These are phyloP conservation scores for Microctenopoma steveboyesi DNA, from an alignment of 2,797 vertebrate species.

Conservation along the genomic window DNA sequence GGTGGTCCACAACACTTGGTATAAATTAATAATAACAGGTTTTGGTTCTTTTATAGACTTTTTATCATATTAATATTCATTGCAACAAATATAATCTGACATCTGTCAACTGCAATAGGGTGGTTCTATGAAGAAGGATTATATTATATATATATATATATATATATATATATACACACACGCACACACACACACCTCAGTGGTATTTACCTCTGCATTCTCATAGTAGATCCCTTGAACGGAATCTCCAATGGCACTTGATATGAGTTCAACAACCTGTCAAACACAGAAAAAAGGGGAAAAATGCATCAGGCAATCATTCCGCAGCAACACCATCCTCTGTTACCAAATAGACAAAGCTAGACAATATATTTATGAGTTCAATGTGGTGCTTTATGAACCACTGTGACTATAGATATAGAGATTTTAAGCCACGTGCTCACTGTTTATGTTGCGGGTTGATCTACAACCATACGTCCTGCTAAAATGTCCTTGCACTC, in stretches of 20 bases:
- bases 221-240: conserved; percentile 96
- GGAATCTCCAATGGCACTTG: conserved; percentile 95
- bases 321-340: not conserved
- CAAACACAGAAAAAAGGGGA: conserved; percentile 20
- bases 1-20: too few species aligned
- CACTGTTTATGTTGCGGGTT: not conserved
- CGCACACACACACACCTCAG: too few species aligned
- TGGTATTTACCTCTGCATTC: conserved; percentile 59
- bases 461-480: conserved; percentile 11
- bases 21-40: too few species aligned
- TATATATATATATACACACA: too few species aligned
- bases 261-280: conserved; percentile 96
- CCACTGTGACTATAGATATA: too few species aligned
- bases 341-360: not conserved
- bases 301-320: conserved; percentile 16
- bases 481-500: conserved; percentile 21
- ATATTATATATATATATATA: not conserved
- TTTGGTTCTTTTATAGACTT: too few species aligned
- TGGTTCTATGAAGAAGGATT: not conserved
- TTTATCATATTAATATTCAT: too few species aligned
- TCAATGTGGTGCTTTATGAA: not conserved
- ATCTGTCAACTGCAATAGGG: not conserved
- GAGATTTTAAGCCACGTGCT: not conserved
- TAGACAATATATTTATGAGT: not conserved
- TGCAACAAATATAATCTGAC: not conserved